Evolutionary conservation across 2,888 invertebrate species (phyloP).

Genomic region (Harmothoe impar): DNA sequence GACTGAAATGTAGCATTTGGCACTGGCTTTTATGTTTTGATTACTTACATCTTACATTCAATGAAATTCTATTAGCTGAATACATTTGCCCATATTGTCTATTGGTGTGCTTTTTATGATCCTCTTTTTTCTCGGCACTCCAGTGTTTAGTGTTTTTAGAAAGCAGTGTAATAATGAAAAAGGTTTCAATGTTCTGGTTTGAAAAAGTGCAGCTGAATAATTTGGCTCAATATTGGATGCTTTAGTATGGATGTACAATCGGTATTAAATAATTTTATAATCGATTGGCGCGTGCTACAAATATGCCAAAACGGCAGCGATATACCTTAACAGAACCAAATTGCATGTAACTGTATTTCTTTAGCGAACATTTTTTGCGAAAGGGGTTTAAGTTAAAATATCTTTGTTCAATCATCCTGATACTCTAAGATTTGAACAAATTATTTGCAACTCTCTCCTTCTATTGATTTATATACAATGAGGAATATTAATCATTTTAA

Average conservation of each 20-base stretch:
- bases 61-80: background rate
- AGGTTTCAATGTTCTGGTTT: background rate
- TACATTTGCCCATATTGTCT: background rate
- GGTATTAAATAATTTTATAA: background rate
- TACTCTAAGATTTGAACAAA: background rate
- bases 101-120: slow-evolving; percentile 14
- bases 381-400: too few species aligned
- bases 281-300: background rate
- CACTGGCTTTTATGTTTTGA: background rate
- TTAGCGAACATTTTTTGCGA: background rate
- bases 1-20: background rate
- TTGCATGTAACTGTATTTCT: too few species aligned
- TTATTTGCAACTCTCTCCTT: background rate
- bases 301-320: too few species aligned
- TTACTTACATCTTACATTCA: background rate
- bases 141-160: background rate
- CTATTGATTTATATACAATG: slow-evolving; percentile 1
- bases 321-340: too few species aligned
- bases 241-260: too few species aligned
- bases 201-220: slow-evolving; percentile 16
- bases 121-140: background rate
- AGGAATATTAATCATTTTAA: background rate
- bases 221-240: slow-evolving; percentile 8
- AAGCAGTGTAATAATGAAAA: background rate
- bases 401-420: too few species aligned